Conservation (phyloP, 2,797 vertebrate genomes). For the Tachyglossus aculeatus region DNA sequence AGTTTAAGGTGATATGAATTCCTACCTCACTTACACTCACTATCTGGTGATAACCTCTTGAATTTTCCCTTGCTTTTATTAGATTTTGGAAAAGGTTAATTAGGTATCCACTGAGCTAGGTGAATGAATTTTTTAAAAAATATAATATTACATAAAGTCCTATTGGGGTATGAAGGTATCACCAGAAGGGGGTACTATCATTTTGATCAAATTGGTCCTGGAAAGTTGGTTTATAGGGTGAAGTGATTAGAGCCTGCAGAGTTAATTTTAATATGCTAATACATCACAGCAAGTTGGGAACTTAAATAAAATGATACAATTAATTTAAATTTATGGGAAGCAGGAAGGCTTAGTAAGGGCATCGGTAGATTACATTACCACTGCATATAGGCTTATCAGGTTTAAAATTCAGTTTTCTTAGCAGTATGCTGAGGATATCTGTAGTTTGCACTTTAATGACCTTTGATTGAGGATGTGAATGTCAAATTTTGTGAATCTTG, state of each 20-base stretch:
- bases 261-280: conserved; percentile 81
- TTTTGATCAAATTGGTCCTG: conserved; percentile 75
- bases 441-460: conserved; percentile 38
- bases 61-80: conserved; percentile 63
- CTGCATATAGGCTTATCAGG: conserved; percentile 38
- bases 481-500: conserved; percentile 20
- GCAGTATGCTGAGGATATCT: conserved; percentile 42
- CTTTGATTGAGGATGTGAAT: conserved; percentile 42
- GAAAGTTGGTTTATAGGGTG: conserved; percentile 71
- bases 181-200: conserved; percentile 73
- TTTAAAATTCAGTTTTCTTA: conserved; percentile 57
- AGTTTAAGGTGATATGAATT: conserved; percentile 30
- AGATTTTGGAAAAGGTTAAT: conserved; percentile 73
- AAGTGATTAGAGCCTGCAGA: conserved; percentile 73
- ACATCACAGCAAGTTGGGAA: conserved; percentile 70
- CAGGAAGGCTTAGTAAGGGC: conserved; percentile 70
- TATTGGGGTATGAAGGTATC: conserved; percentile 72
- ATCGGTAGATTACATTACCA: conserved; percentile 61
- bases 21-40: conserved; percentile 32
- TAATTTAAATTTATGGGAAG: conserved; percentile 71
- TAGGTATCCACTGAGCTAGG: conserved; percentile 61
- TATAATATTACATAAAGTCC: conserved; percentile 56
- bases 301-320: conserved; percentile 73
- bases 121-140: conserved; percentile 57
- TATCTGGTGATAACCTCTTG: conserved; percentile 37